Base-by-base conservation (phyloP, 2,797 vertebrate species). In the Centroberyx gerrardi region DNA sequence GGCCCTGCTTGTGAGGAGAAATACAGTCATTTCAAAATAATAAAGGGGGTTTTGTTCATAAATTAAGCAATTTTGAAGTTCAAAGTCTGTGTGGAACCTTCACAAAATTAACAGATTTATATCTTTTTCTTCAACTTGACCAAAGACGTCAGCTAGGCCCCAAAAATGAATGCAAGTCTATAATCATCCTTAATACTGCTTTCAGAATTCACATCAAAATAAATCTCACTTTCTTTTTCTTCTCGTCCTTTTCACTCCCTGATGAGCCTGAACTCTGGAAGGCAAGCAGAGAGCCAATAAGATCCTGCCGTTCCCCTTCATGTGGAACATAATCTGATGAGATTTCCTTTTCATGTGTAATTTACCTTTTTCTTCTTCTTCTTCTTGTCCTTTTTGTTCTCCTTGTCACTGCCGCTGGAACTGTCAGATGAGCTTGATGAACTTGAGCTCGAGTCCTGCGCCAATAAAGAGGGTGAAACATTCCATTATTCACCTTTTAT, bases 381-480 rank as follows among this genome's bases (percentile, higher is more conserved):
- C 44, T 51, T 52, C 22, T 51, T 51, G 10, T 84, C 56, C 54
- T 88, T 67, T 67, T 88, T 87, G 27, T 90, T 85, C 63, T 90
- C 78, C 44, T 91, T 88, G 68, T 83, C 65, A 0, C 62, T 80
- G 46, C 46, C 76, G n/a, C 68, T 22, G 7, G 29, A 81, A 55
- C 70, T 58, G 33, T 62, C 74, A 59, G 73, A 79, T 9, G 84
- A 80, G 51, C 74, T 2, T 0, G 81, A 85, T 0, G 83, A 76
- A 48, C 66, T n/a, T 18, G 69, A 87, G 22, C 85, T 68, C 0
- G 87, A 89, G 68, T 90, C 81, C 93, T 94, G 80, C 2, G 71
- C 51, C 65, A 8, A 78, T 0, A 44, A 2, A 46, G 52, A 69
- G 18, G 1, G 67, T 5, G 0, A 14, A 66, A 28, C 15, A 10